phyloP scores from a whole-genome alignment of 1,140 invertebrate species.

The Apis dorsata region DNA sequence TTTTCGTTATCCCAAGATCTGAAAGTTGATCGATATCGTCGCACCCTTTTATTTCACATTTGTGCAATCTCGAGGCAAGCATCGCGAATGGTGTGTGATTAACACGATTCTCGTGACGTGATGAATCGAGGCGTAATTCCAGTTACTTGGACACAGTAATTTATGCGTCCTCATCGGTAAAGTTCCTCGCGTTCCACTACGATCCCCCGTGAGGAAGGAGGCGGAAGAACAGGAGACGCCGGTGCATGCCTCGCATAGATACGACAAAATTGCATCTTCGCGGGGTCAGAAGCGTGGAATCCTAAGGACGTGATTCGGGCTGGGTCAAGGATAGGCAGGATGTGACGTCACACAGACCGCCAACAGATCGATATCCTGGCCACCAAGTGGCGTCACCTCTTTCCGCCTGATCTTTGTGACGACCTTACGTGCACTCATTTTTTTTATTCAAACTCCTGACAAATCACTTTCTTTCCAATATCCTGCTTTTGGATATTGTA shows the following conservation, averaged over 20 bases:
- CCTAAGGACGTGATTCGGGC: constrained; percentile 63
- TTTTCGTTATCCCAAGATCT: too few species aligned
- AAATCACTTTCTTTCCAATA: too few species aligned
- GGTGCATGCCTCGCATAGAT: constrained; percentile 20
- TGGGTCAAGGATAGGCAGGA: constrained; percentile 79
- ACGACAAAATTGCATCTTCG: constrained; percentile 21
- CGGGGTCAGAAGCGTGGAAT: constrained; percentile 32
- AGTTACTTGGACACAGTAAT: neutral
- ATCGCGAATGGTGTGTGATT: neutral
- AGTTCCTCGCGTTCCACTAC: neutral
- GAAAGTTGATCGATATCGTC: neutral
- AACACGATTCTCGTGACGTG: neutral
- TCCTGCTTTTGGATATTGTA: too few species aligned
- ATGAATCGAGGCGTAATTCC: neutral
- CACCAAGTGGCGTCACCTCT: constrained; percentile 59
- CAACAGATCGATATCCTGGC: constrained; percentile 75
- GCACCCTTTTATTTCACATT: neutral
- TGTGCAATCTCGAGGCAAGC: too few species aligned
- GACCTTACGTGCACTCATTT: constrained; percentile 34
- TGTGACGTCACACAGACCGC: constrained; percentile 75
- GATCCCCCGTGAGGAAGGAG: neutral
- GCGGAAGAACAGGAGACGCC: neutral
- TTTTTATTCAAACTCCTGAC: too few species aligned
- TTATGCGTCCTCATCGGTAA: neutral
- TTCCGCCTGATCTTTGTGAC: constrained; percentile 35